phyloP scores from a whole-genome alignment of 2,888 invertebrate species.

The Agriopis aurantiaria region DNA sequence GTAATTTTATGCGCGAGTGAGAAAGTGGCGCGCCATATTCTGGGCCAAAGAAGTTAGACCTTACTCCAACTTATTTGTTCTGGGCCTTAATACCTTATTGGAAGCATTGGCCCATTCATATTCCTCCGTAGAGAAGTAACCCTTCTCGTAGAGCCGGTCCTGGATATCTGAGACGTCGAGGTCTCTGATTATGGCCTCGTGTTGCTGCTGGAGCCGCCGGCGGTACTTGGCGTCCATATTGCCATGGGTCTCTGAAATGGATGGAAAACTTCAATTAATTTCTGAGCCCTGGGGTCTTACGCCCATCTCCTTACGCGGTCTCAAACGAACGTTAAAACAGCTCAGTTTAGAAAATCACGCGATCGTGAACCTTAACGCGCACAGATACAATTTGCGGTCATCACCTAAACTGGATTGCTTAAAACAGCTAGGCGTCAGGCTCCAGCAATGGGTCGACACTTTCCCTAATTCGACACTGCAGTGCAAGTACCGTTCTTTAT shows the following conservation, averaged over 20 bases:
- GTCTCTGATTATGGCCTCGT: slow-evolving; percentile 78
- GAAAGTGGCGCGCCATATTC: too few relatives aligned
- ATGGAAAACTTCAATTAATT: background rate
- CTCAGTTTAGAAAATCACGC: background rate
- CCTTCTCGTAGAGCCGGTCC: slow-evolving; percentile 76
- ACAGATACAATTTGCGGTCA: too few relatives aligned
- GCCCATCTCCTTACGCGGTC: background rate
- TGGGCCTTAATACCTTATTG: slow-evolving; percentile 18
- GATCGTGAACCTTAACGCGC: too few relatives aligned
- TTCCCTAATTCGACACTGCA: too few relatives aligned
- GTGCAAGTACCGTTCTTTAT: too few relatives aligned
- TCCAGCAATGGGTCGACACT: too few relatives aligned
- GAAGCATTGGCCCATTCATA: slow-evolving; percentile 61
- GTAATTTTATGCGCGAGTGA: too few relatives aligned
- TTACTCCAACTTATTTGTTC: too few relatives aligned
- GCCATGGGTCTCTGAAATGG: slow-evolving; percentile 67
- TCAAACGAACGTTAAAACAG: background rate
- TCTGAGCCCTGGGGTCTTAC: background rate
- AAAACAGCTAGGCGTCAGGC: too few relatives aligned
- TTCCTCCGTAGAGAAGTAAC: slow-evolving; percentile 71
- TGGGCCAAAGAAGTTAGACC: too few relatives aligned
- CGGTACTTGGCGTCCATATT: slow-evolving; percentile 77
- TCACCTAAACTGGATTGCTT: too few relatives aligned
- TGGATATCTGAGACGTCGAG: slow-evolving; percentile 79
- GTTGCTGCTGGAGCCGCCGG: slow-evolving; percentile 71